Base-by-base conservation (phyloP, 2,113 vertebrate genomes). In the Cephalophus harveyi region DNA sequence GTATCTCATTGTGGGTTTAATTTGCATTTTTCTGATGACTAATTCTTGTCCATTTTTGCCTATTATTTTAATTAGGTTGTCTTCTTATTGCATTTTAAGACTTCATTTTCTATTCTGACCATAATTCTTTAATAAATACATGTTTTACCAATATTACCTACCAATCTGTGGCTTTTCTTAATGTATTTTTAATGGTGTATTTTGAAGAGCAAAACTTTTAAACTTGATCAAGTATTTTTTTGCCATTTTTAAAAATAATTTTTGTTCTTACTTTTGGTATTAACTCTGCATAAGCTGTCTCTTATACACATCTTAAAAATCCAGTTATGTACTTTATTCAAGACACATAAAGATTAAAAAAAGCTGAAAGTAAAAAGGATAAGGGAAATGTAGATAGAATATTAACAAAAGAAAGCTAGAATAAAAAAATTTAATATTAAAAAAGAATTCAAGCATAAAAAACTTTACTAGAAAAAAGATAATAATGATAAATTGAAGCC, bases 21-120 rank as follows among this genome's bases (percentile, higher is more conserved):
- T 93, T 76, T 76, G 25, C 19, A 76, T 93, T 93, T 95, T 62
- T 21, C n/a, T 87, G 86, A 90, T 93, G 60, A 90, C 54, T 82
- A 57, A 74, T 43, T 86, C 87, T 91, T 76, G 36, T 50, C 43
- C 5, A 60, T 46, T 92, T 81, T 76, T 82, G 74, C 21, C 52
- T 90, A 46, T 76, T 83, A 59, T 76, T 96, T 52, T 81, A 52
- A 89, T 89, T 71, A n/a, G 10, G 3, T 54, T 89, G 8, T 92
- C 27, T 87, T 87, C 25, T 83, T 43, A 48, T 28, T 54, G 48
- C 76, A 48, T 88, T 88, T 1, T 46, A 96, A 57, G 27, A 84
- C 8, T 62, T 79, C 43, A 67, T 91, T 91, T 88, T 67, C 76
- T 36, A 84, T 46, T 76, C 62, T 88, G 19, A 14, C 2, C 74